Evolutionary conservation across 2,797 vertebrate genomes (phyloP), one percentile per base, ranked within the genome.

Genomic region (Acomys russatus): DNA sequence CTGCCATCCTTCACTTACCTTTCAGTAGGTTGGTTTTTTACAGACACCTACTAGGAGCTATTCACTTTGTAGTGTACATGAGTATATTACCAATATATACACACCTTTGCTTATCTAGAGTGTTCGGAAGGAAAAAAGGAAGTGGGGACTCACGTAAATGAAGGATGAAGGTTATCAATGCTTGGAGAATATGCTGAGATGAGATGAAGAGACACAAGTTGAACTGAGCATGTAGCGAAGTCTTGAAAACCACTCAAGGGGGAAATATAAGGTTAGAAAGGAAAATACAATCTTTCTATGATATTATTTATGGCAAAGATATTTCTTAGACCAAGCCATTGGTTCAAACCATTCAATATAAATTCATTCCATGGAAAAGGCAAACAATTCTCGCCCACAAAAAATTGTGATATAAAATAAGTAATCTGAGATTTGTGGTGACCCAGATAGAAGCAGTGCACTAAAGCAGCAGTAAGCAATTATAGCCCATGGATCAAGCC

Each of bases 111-210:
- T 92, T 88, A 88, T 90, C 15, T 28, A 83, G 38, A 23, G 51
- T 74, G 15, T 87, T 73, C 87, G 11, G 64, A 38, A 64, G 63
- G 54, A 78, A 68, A 38, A 59, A 10, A 35, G 63, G 49, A 23
- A 70, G 7, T 54, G 6, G 7, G 49, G 49, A 25, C 35, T 80
- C 33, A 93, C 56, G 33, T 78, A 77, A 63, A 56, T 63, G 88
- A 85, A 88, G 20, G 44, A 92, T 35, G 17, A 73, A 59, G 20
- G 38, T 90, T 91, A 88, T n/a, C 66, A 70, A 91, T 85, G 44
- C 12, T 88, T 93, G 11, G 77, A 95, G 94, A 96, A 91, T 92
- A 25, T 85, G 83, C 89, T 97, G 96, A 97, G 91, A 96, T 68
- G 66, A 78, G 85, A 95, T 92, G 89, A 92, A 93, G 88, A 94